These are phyloP conservation scores for Pseudococcus viburni DNA, from an alignment of 2,888 invertebrate genomes.

Conservation along the genomic window DNA sequence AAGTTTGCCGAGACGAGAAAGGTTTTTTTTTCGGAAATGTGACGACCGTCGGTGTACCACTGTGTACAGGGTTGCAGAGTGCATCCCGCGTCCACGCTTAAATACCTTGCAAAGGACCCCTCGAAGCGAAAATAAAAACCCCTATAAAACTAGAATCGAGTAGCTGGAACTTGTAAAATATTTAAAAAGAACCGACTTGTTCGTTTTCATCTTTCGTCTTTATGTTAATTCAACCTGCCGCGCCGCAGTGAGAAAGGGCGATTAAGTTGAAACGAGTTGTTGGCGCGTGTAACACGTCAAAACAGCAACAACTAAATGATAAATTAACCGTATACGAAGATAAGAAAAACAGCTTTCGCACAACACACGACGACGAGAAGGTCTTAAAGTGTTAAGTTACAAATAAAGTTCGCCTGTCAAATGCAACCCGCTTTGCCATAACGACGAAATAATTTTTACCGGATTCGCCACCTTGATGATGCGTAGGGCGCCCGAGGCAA, in stretches of 20 bases:
- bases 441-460: slow-evolving; percentile 27
- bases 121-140: slow-evolving; percentile 27
- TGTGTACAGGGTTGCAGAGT: neutral
- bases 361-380: slow-evolving; percentile 16
- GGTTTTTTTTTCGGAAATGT: neutral
- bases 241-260: neutral
- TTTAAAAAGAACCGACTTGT: slow-evolving; percentile 20
- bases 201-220: slow-evolving; percentile 32
- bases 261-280: slow-evolving; percentile 43
- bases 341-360: slow-evolving; percentile 54
- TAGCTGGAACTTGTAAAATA: slow-evolving; percentile 6
- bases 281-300: slow-evolving; percentile 50
- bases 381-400: slow-evolving; percentile 46
- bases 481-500: neutral
- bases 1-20: neutral
- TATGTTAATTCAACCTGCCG: slow-evolving; percentile 31
- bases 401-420: slow-evolving; percentile 51
- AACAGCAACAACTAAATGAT: slow-evolving; percentile 62
- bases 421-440: slow-evolving; percentile 32
- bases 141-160: slow-evolving; percentile 3
- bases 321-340: slow-evolving; percentile 58
- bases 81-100: neutral
- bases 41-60: neutral
- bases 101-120: neutral
- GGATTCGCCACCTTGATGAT: neutral